Evolutionary conservation across 2,888 invertebrate species (phyloP).

Genomic region (Lithophane semibrunnea): DNA sequence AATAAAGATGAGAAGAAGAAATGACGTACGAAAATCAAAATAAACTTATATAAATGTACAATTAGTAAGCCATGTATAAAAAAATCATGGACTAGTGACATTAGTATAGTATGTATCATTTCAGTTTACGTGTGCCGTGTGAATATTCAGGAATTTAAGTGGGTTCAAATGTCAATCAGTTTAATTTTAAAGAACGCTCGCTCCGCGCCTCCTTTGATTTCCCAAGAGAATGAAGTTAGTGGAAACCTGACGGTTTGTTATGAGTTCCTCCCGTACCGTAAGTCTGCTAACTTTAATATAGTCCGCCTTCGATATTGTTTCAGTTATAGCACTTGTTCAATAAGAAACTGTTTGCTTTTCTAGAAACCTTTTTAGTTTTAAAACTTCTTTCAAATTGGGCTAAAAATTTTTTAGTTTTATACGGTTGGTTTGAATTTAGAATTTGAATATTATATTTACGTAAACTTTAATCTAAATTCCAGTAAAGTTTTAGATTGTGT

Average conservation of each 20-base stretch:
- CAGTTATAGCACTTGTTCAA: slow-evolving; percentile 33
- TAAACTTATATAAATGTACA: background rate
- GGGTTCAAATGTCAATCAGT: slow-evolving; percentile 46
- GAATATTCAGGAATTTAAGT: slow-evolving; percentile 35
- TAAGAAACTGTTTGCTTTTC: slow-evolving; percentile 25
- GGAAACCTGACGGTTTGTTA: slow-evolving; percentile 72
- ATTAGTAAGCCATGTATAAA: background rate
- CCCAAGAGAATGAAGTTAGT: slow-evolving; percentile 73
- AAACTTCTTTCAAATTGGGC: slow-evolving; percentile 6
- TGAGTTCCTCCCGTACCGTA: slow-evolving; percentile 53
- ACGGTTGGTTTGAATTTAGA: slow-evolving; percentile 8
- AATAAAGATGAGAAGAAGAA: too few species aligned
- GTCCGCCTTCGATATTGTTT: slow-evolving; percentile 49
- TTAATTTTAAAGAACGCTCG: slow-evolving; percentile 73
- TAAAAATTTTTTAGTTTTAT: slow-evolving; percentile 8
- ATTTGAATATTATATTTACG: slow-evolving; percentile 1
- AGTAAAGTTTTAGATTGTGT: background rate
- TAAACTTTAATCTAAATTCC: background rate
- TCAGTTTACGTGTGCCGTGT: background rate
- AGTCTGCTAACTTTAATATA: slow-evolving; percentile 50
- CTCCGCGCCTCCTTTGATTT: slow-evolving; percentile 73
- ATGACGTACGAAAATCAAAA: slow-evolving; percentile 12
- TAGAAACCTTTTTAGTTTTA: slow-evolving; percentile 6
- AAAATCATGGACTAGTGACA: background rate
- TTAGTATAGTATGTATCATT: background rate